phyloP scores from a whole-genome alignment of 2,113 vertebrate species.

The Castor canadensis region DNA sequence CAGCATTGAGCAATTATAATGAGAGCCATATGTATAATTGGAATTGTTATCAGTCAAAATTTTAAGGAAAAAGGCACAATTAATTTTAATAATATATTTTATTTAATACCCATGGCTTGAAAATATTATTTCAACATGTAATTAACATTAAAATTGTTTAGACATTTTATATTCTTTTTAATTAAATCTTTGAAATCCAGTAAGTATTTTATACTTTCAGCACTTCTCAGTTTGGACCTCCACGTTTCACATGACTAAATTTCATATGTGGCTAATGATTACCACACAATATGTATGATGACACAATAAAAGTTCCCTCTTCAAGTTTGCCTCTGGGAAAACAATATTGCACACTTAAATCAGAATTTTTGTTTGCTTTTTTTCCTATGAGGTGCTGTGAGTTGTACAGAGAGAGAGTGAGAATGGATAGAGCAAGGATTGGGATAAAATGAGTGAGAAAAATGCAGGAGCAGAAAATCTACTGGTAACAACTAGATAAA shows the following conservation, averaged over 20 bases:
- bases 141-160: not conserved
- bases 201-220: not conserved
- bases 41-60: not conserved
- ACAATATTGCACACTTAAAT: not conserved
- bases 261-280: not conserved
- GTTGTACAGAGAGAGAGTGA: not conserved
- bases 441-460: not conserved
- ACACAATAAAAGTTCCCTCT: not conserved
- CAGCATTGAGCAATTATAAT: not conserved
- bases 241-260: not conserved
- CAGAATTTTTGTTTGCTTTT: constrained; percentile 44
- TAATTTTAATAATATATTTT: not conserved
- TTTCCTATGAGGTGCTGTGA: not conserved
- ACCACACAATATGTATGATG: not conserved
- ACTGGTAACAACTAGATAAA: not conserved
- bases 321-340: not conserved
- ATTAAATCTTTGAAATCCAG: not conserved
- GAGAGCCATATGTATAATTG: not conserved
- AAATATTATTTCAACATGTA: not conserved
- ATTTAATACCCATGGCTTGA: not conserved
- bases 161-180: not conserved
- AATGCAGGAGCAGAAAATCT: accelerated
- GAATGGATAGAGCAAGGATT: not conserved
- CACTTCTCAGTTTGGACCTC: not conserved
- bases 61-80: not conserved